Evolutionary conservation across 1,140 invertebrate species (phyloP).

Genomic region (Agrilus planipennis): DNA sequence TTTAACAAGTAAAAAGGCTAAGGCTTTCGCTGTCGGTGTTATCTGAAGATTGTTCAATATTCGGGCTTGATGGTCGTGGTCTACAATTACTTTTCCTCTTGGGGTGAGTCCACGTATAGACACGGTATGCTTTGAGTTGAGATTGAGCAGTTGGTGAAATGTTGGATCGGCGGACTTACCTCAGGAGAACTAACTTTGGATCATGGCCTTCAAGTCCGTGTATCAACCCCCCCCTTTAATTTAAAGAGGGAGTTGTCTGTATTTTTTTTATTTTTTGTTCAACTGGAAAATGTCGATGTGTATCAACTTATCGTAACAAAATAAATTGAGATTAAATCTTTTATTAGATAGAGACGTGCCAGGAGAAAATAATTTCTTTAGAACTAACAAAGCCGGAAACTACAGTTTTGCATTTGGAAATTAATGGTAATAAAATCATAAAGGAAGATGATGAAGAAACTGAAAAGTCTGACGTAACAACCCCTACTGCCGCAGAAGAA

Average conservation of each 20-base stretch:
- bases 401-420: conserved; percentile 12
- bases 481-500: conserved; percentile 27
- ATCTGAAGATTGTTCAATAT: too few species aligned
- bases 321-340: not conserved
- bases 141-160: too few species aligned
- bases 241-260: too few species aligned
- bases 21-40: too few species aligned
- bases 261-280: not conserved
- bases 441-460: conserved; percentile 14
- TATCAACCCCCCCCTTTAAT: too few species aligned
- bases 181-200: not conserved
- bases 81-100: too few species aligned
- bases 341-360: conserved; percentile 68
- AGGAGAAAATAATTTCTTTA: conserved; percentile 78
- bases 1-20: too few species aligned
- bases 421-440: conserved; percentile 17
- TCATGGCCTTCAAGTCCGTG: too few species aligned
- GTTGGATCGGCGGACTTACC: too few species aligned
- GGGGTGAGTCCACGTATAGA: too few species aligned
- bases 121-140: too few species aligned
- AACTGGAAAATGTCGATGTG: not conserved
- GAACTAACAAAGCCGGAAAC: conserved; percentile 49
- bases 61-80: too few species aligned
- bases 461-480: conserved; percentile 9
- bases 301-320: not conserved